phyloP scores from a whole-genome alignment of 2,888 invertebrate species.

The Aphodius sticticus region DNA sequence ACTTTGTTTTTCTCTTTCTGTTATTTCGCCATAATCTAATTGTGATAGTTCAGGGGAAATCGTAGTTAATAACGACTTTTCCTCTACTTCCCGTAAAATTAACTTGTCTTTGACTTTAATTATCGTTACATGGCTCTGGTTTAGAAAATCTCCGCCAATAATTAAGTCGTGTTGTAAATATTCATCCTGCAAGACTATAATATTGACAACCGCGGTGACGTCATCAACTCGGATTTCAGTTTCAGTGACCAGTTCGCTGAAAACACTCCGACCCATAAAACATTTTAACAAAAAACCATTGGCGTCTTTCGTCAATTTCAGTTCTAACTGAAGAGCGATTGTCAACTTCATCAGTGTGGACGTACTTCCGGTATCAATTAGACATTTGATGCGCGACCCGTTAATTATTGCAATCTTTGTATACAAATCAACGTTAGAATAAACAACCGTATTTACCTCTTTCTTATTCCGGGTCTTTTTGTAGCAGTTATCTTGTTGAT shows the following conservation, averaged over 20 bases:
- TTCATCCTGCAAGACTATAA: background rate
- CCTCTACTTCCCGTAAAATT: background rate
- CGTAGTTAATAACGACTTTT: background rate
- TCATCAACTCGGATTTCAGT: background rate
- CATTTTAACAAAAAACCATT: background rate
- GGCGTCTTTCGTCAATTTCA: background rate
- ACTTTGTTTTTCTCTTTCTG: background rate
- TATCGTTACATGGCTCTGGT: background rate
- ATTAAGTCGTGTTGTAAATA: background rate
- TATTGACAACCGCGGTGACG: background rate
- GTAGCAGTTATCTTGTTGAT: too few relatives aligned
- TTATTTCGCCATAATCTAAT: background rate
- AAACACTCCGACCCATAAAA: constrained; percentile 4
- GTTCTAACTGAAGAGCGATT: background rate
- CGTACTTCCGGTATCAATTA: background rate
- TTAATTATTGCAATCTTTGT: background rate
- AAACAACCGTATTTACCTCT: too few relatives aligned
- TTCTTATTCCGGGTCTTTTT: too few relatives aligned
- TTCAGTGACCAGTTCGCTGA: constrained; percentile 4
- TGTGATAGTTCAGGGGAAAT: background rate
- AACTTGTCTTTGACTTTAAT: background rate
- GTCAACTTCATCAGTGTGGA: background rate
- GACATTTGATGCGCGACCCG: constrained; percentile 4
- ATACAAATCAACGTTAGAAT: too few relatives aligned
- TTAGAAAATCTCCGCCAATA: too few relatives aligned